phyloP scores from a whole-genome alignment of 2,888 invertebrate species.

The Dicranocentrus wangi region DNA sequence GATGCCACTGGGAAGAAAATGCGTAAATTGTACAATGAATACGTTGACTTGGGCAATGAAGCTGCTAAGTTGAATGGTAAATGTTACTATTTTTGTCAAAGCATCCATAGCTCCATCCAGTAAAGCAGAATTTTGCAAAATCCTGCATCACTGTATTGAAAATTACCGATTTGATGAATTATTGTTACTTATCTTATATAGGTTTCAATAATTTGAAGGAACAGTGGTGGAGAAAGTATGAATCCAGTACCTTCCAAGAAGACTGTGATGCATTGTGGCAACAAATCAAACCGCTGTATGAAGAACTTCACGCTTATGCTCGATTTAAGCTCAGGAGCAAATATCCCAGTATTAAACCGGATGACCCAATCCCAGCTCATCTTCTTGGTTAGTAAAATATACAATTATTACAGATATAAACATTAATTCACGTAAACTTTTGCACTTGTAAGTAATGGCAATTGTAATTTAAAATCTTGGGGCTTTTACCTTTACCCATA shows the following conservation, averaged over 20 bases:
- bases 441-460: background rate
- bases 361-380: conserved; percentile 88
- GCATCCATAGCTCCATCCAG: no score
- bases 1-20: conserved; percentile 86
- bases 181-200: no score
- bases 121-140: no score
- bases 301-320: conserved; percentile 88
- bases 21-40: conserved; percentile 85
- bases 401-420: background rate
- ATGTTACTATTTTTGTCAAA: no score
- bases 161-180: no score
- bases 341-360: conserved; percentile 79
- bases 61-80: conserved; percentile 84
- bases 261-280: conserved; percentile 79
- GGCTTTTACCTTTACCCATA: no score
- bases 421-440: background rate
- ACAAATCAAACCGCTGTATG: conserved; percentile 84
- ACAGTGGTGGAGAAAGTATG: conserved; percentile 88
- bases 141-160: no score
- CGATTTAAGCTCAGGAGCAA: conserved; percentile 80
- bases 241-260: conserved; percentile 76
- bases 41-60: conserved; percentile 85
- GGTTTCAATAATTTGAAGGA: conserved; percentile 46
- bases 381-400: conserved; percentile 79
- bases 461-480: conserved; percentile 10